These are phyloP conservation scores for Agrochola lychnidis DNA, from an alignment of 2,888 invertebrate genomes.

Conservation along the genomic window DNA sequence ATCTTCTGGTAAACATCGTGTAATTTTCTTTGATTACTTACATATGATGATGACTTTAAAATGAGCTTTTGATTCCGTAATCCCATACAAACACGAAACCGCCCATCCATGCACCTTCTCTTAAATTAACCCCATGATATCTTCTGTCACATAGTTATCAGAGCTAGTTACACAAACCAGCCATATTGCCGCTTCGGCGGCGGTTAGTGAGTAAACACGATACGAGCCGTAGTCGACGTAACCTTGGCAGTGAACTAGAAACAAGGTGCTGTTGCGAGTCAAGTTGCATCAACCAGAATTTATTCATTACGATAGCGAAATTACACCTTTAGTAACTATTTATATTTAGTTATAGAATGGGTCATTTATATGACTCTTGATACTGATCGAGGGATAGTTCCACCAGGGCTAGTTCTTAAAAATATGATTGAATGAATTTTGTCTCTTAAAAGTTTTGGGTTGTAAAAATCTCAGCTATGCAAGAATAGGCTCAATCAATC, in stretches of 20 bases:
- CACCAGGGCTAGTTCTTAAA: not conserved
- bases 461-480: not conserved
- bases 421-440: not conserved
- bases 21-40: too few relatives aligned
- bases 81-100: not conserved
- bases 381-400: not conserved
- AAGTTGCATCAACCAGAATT: constrained; percentile 39
- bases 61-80: not conserved
- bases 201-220: constrained; percentile 40
- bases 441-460: not conserved
- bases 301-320: constrained; percentile 22
- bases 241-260: constrained; percentile 78
- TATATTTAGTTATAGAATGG: not conserved
- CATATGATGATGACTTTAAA: not conserved
- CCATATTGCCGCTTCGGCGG: constrained; percentile 25
- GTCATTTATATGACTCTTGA: not conserved
- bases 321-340: not conserved
- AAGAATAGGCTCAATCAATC: not conserved
- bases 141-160: constrained; percentile 24
- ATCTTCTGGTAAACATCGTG: not conserved
- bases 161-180: constrained; percentile 31
- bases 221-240: constrained; percentile 61
- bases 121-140: constrained; percentile 17
- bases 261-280: constrained; percentile 50
- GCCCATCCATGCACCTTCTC: not conserved